phyloP scores from a whole-genome alignment of 2,888 invertebrate species.

The Drosophila parthenogenetica region DNA sequence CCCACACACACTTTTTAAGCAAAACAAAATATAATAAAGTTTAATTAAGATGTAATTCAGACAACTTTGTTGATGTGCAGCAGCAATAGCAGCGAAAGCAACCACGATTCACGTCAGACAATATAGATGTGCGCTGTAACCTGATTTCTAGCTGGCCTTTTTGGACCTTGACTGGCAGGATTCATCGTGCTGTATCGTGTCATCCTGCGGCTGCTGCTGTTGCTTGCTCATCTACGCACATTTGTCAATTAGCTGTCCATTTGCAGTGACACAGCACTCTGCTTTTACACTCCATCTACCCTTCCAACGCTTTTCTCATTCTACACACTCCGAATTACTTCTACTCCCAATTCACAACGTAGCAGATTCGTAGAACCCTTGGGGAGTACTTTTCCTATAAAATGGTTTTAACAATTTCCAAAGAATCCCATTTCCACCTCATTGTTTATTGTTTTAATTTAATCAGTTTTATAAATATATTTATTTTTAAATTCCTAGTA shows the following conservation, averaged over 20 bases:
- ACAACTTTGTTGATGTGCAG: constrained; percentile 36
- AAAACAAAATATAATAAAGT: constrained; percentile 65
- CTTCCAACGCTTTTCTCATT: neutral
- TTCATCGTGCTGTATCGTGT: neutral
- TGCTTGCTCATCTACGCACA: constrained; percentile 39
- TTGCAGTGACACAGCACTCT: constrained; percentile 37
- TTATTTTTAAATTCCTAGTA: neutral
- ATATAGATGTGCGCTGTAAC: constrained; percentile 25
- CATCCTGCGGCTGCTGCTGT: constrained; percentile 6
- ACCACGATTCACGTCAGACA: constrained; percentile 9
- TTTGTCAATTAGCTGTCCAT: constrained; percentile 72
- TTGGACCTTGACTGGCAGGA: neutral
- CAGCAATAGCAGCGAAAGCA: neutral
- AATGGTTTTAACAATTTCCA: neutral
- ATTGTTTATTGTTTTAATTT: neutral
- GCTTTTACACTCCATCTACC: no score
- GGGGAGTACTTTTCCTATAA: constrained; percentile 19
- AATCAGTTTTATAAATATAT: neutral
- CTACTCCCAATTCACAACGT: constrained; percentile 29
- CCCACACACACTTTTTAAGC: constrained; percentile 41
- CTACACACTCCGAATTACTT: constrained; percentile 10
- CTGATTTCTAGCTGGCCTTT: constrained; percentile 48
- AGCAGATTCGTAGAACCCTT: constrained; percentile 44
- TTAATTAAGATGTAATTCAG: constrained; percentile 71
- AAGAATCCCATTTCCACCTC: constrained; percentile 21